These are phyloP conservation scores for Scelioninae gen. 2 DNA, from an alignment of 2,888 invertebrate species.

Conservation along the genomic window DNA sequence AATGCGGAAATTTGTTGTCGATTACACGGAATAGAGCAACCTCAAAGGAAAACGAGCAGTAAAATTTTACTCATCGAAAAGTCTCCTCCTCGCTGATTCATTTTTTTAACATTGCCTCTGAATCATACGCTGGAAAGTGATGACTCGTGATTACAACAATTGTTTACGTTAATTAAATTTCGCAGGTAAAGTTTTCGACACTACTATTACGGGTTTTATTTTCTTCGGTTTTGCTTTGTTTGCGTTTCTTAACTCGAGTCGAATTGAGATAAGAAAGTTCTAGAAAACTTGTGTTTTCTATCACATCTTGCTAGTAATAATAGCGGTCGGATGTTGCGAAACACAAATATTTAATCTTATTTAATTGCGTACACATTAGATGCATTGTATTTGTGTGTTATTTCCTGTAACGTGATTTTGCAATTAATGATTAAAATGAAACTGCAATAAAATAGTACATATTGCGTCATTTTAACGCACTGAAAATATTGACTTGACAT, in stretches of 20 bases:
- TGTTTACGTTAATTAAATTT: conserved; percentile 29
- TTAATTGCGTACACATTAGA: conserved; percentile 4
- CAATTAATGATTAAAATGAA: conserved; percentile 17
- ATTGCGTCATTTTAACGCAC: conserved; percentile 7
- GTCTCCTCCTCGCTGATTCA: conserved; percentile 18
- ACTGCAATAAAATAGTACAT: conserved; percentile 3
- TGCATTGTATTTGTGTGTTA: not conserved
- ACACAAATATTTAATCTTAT: not conserved
- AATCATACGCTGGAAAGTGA: conserved; percentile 22
- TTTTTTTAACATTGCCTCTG: not conserved
- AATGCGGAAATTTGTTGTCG: not conserved
- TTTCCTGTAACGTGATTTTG: conserved; percentile 15
- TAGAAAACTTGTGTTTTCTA: conserved; percentile 19
- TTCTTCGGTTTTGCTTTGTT: conserved; percentile 12
- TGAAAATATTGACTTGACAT: conserved; percentile 12
- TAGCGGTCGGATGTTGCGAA: conserved; percentile 7
- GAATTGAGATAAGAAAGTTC: conserved; percentile 28
- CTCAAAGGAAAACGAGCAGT: not conserved
- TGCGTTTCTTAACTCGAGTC: conserved; percentile 3
- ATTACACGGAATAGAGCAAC: not conserved
- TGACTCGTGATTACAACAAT: conserved; percentile 13
- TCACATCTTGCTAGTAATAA: not conserved
- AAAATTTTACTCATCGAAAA: not conserved
- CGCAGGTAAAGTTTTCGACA: conserved; percentile 5
- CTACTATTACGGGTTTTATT: conserved; percentile 1